Conservation (phyloP, 2,888 invertebrate species). For the Omphaloscelis lunosa region DNA sequence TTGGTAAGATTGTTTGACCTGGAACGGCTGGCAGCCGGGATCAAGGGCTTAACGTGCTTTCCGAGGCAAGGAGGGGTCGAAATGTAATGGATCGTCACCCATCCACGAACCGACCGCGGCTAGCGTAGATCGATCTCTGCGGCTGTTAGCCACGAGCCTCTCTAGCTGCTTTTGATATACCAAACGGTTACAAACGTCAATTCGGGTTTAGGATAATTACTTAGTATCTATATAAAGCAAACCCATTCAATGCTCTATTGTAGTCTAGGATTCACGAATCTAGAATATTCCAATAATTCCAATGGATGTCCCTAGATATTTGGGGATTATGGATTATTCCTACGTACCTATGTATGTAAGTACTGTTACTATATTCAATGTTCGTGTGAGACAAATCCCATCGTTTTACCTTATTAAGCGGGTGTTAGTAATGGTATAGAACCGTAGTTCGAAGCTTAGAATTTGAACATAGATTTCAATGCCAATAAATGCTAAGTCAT, state of each 20-base stretch:
- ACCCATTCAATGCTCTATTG: not conserved
- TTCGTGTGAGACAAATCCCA: not conserved
- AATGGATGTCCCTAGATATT: not conserved
- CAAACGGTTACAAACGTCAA: too few species aligned
- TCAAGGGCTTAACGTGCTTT: too few species aligned
- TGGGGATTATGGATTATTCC: not conserved
- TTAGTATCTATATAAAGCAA: not conserved
- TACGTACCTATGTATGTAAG: not conserved
- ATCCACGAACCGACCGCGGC: too few species aligned
- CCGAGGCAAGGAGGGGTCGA: too few species aligned
- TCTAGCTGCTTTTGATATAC: too few species aligned
- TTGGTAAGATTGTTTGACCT: too few species aligned
- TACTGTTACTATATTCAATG: not conserved
- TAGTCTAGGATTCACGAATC: not conserved
- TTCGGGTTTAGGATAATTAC: too few species aligned
- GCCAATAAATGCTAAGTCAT: not conserved
- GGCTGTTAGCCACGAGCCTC: too few species aligned
- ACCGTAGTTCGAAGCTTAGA: constrained; percentile 2
- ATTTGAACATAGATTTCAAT: not conserved
- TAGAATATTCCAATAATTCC: constrained; percentile 13
- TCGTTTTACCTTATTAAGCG: not conserved
- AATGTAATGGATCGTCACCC: too few species aligned
- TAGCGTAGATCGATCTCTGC: too few species aligned
- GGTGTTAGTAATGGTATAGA: not conserved
- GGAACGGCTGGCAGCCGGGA: too few species aligned